A percentile compares a stretch with the other conserved stretches of the same genome.
Evolutionary conservation across 2,797 vertebrate species (phyloP).

Genomic region (Pseudochaenichthys georgianus): DNA sequence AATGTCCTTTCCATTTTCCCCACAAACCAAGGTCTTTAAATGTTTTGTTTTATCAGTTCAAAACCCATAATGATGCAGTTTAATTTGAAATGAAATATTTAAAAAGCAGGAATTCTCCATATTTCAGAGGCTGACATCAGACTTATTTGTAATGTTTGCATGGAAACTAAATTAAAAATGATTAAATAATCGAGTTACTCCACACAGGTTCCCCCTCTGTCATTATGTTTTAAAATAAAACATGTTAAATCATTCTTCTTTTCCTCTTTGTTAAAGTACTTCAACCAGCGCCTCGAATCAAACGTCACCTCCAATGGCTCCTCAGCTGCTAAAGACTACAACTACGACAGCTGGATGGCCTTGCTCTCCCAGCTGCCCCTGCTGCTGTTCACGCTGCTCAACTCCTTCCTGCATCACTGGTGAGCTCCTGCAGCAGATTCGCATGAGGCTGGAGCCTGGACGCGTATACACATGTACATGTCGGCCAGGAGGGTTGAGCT

Average conservation of each 20-base stretch:
- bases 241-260: neutral
- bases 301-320: constrained; percentile 1
- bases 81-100: no score
- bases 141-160: no score
- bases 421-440: constrained; percentile 57
- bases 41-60: no score
- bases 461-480: neutral
- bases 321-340: constrained; percentile 32
- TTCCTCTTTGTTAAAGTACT: constrained; percentile 85
- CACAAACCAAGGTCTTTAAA: no score
- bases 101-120: no score
- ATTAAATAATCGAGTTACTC: no score
- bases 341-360: constrained; percentile 93
- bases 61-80: no score
- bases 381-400: constrained; percentile 92
- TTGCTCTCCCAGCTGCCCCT: constrained; percentile 92
- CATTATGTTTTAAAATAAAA: neutral
- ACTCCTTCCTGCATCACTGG: constrained; percentile 91
- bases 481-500: no score
- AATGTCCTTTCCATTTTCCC: no score
- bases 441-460: neutral
- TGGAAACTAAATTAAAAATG: no score
- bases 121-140: no score
- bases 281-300: constrained; percentile 80
- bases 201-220: no score